Percentiles rank a stretch among this genome's conserved stretches.
These are phyloP conservation scores for Corythoichthys intestinalis DNA, from an alignment of 2,113 vertebrate genomes.

Conservation along the genomic window DNA sequence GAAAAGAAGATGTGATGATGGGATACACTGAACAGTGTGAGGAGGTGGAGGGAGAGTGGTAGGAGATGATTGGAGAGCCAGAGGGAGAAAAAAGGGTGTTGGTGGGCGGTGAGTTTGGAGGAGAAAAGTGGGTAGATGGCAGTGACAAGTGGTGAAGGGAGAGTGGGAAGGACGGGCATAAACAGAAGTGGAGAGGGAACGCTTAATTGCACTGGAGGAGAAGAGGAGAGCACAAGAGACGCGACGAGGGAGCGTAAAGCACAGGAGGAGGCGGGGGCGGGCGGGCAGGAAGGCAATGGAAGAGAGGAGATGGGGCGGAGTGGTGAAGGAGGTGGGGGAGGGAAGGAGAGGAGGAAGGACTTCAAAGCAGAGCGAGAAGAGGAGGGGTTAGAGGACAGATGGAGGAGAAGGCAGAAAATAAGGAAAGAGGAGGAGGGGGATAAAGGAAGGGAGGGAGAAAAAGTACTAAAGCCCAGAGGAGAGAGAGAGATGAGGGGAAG, in stretches of 20 bases:
- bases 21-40: slow-evolving; percentile 22
- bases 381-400: slow-evolving; percentile 20
- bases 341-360: slow-evolving; percentile 26
- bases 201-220: neutral
- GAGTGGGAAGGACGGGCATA: neutral
- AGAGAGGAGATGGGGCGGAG: neutral
- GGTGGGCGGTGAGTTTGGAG: neutral
- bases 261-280: slow-evolving; percentile 19
- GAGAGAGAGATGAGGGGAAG: slow-evolving; percentile 14
- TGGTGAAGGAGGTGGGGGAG: slow-evolving; percentile 21
- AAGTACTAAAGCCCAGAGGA: slow-evolving; percentile 9
- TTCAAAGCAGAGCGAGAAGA: slow-evolving; percentile 14
- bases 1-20: slow-evolving; percentile 32
- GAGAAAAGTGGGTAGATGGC: neutral
- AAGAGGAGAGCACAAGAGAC: neutral
- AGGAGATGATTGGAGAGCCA: slow-evolving; percentile 3
- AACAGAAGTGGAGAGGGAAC: neutral
- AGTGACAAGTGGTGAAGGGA: slow-evolving; percentile 19
- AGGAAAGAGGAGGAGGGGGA: slow-evolving; percentile 5
- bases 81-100: slow-evolving; percentile 28
- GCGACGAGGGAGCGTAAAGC: neutral
- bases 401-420: slow-evolving; percentile 32
- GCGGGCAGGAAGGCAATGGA: neutral
- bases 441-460: slow-evolving; percentile 31
- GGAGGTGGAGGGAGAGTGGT: slow-evolving; percentile 9